Base-by-base conservation (phyloP, 2,888 invertebrate species). In the Toxonevra muliebris region DNA sequence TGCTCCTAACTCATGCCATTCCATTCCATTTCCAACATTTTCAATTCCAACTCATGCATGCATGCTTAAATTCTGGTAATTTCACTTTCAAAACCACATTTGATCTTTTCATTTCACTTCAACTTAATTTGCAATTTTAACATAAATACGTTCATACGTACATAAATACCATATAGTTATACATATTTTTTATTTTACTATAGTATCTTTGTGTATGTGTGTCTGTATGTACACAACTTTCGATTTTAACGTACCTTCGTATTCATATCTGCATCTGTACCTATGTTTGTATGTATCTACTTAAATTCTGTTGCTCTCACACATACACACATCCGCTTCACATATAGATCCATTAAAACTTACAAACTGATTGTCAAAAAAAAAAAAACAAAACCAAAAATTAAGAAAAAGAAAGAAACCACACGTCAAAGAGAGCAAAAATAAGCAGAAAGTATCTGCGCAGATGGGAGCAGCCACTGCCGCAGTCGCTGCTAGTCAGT, bases 241-340 rank as follows among this genome's bases (percentile, higher is more conserved):
- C 79, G 80, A 76, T 79, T 79, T 79, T 76, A 76, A 75, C 74
- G 75, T 74, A 61, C 61, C 65, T 30, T 50, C 52, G 42, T 58
- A 40, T 52, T 12, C 52, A 15, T 59, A 41, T 10, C 50, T 30
- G 12, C 41, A 41, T 20, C 17, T n/a, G n/a, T n/a, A n/a, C 19
- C 52, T 11, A 62, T 10, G 19, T 57, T n/a, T n/a, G n/a, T n/a
- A n/a, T n/a, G 15, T 57, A 58, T n/a, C 30, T 43, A 66, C 30
- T 30, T 30, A 2, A 30, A 30, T 30, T 30, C 30, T 30, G 30
- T 30, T 30, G 30, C 30, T 30, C 9, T 42, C 50, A 9, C 30
- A 42, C 4, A 48, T 9, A 30, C 40, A 71, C 71, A 78, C 79
- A 78, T 78, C 78, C 78, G 78, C 75, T 78, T 80, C 78, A 77